These are phyloP conservation scores for Solenodon paradoxus DNA, from an alignment of 2,113 vertebrate species.

Conservation along the genomic window DNA sequence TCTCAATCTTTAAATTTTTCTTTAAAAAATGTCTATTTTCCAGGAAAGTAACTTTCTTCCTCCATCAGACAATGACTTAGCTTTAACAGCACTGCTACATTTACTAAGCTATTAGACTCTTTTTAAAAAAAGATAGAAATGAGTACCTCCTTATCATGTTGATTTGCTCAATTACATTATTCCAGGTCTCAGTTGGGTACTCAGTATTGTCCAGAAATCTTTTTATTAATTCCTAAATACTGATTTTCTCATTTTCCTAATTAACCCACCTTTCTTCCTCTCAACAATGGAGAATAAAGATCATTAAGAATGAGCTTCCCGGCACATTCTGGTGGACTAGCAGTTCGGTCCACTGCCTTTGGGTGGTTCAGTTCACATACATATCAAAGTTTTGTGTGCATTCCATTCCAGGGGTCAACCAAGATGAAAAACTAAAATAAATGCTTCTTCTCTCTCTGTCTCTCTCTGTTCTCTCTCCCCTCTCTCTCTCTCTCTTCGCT, in stretches of 20 bases:
- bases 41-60: neutral
- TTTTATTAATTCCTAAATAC: neutral
- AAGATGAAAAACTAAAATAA: too few species aligned
- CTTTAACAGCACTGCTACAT: constrained; percentile 13
- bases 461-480: too few species aligned
- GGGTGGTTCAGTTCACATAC: too few species aligned
- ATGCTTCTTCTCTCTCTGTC: too few species aligned
- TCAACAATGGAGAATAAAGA: neutral
- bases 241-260: constrained; percentile 11
- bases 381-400: too few species aligned
- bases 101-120: neutral
- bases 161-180: neutral
- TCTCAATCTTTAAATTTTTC: neutral
- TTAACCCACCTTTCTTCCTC: neutral
- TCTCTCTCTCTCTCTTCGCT: too few species aligned
- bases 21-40: neutral
- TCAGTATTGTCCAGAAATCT: neutral
- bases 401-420: too few species aligned
- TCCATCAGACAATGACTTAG: neutral
- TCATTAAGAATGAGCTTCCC: neutral
- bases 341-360: too few species aligned
- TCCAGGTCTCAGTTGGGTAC: neutral
- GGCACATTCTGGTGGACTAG: too few species aligned
- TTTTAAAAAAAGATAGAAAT: neutral
- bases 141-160: neutral